Conservation (phyloP, 2,888 invertebrate genomes). For the Polyommatus icarus region DNA sequence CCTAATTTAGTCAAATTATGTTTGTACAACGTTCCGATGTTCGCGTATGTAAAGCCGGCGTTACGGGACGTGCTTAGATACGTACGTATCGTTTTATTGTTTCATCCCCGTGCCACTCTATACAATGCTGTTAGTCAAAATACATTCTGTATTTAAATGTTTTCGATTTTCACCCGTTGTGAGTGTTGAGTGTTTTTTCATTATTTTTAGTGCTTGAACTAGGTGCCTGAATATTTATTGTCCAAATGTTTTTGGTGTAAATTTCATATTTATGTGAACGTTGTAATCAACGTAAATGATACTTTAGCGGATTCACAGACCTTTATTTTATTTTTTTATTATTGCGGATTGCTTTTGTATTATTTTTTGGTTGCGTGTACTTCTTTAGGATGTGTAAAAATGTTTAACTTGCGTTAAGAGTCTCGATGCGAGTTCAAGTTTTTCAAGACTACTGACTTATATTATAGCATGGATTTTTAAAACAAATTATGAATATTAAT, state of each 20-base stretch:
- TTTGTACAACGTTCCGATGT: background rate
- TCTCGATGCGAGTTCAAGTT: no score
- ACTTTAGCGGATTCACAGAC: background rate
- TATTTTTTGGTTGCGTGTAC: background rate
- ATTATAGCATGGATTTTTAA: no score
- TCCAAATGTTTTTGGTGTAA: background rate
- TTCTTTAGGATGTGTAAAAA: background rate
- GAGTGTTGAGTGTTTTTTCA: constrained; percentile 24
- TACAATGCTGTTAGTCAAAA: constrained; percentile 13
- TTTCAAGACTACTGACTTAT: no score
- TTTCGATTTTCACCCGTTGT: constrained; percentile 17
- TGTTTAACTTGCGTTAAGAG: no score
- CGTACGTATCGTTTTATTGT: constrained; percentile 16
- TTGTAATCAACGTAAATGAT: background rate
- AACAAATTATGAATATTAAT: no score
- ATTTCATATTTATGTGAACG: background rate
- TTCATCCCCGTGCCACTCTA: constrained; percentile 14
- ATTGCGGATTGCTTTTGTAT: background rate
- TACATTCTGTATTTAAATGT: constrained; percentile 22
- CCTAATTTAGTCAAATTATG: background rate
- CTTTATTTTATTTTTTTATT: background rate
- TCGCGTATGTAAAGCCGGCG: background rate
- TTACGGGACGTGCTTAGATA: background rate
- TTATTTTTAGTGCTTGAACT: constrained; percentile 17
- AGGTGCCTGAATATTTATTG: constrained; percentile 7